Conservation (phyloP, 2,113 vertebrate genomes). For the Opisthocomus hoazin region DNA sequence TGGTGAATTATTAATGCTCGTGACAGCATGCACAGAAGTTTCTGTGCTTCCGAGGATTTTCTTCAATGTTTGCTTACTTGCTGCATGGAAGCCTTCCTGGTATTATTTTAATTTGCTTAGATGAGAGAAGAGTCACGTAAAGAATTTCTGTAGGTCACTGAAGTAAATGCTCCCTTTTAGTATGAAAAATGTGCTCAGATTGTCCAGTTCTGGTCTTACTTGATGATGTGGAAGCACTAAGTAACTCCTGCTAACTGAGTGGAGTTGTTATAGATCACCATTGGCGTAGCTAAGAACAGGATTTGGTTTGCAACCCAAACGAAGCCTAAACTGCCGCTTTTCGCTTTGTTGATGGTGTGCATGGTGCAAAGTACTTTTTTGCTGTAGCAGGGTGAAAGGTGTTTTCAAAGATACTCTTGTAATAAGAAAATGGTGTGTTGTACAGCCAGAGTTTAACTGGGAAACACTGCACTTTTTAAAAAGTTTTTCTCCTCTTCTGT, state of each 20-base stretch:
- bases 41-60: not conserved
- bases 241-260: not conserved
- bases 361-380: not conserved
- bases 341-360: not conserved
- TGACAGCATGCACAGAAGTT: not conserved
- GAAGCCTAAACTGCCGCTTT: not conserved
- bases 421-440: not conserved
- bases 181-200: not conserved
- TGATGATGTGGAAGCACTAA: not conserved
- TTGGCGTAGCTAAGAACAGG: not conserved
- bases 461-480: not conserved
- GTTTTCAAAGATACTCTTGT: not conserved
- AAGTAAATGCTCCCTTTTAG: not conserved
- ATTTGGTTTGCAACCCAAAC: not conserved
- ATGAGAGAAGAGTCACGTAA: not conserved
- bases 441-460: not conserved
- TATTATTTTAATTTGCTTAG: not conserved
- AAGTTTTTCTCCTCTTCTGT: not conserved
- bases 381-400: not conserved
- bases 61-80: not conserved
- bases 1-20: not conserved
- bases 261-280: not conserved
- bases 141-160: not conserved
- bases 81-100: not conserved
- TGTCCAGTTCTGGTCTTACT: not conserved